Percentiles rank a stretch among this genome's conserved stretches.
Evolutionary conservation across 2,888 invertebrate species (phyloP).

Genomic region (Gortyna flavago): DNA sequence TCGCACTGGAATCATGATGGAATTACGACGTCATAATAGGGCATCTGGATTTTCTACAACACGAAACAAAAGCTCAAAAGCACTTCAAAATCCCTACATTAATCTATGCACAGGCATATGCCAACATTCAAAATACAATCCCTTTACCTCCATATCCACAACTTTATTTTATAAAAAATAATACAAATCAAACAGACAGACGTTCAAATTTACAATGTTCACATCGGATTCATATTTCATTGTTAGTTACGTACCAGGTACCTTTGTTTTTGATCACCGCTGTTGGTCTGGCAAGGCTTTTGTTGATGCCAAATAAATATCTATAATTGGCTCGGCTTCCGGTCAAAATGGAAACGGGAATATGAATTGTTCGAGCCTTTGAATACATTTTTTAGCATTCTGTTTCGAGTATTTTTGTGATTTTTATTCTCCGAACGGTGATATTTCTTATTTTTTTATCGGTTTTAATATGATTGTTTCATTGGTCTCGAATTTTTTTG

Average conservation of each 20-base stretch:
- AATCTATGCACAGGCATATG: neutral
- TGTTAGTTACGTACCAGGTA: constrained; percentile 53
- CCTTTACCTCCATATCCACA: neutral
- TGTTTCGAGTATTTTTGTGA: constrained; percentile 23
- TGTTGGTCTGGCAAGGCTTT: constrained; percentile 34
- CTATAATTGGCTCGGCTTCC: constrained; percentile 48
- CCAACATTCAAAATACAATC: constrained; percentile 5
- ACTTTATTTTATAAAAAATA: constrained; percentile 28
- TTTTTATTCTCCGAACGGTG: constrained; percentile 23
- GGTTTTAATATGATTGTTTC: constrained; percentile 33
- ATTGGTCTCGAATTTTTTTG: neutral
- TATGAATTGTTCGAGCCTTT: constrained; percentile 44
- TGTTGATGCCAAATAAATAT: constrained; percentile 62
- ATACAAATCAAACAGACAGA: constrained; percentile 24
- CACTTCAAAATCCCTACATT: neutral
- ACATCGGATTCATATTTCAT: constrained; percentile 57
- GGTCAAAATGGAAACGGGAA: constrained; percentile 37
- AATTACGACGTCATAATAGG: too few species aligned
- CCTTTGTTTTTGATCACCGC: constrained; percentile 59
- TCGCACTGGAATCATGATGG: too few species aligned
- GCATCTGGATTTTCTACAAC: neutral
- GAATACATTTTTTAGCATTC: constrained; percentile 34
- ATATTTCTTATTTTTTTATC: constrained; percentile 33
- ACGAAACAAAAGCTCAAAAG: neutral
- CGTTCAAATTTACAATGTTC: constrained; percentile 47